phyloP scores from a whole-genome alignment of 2,113 vertebrate genomes.

The Progne subis region DNA sequence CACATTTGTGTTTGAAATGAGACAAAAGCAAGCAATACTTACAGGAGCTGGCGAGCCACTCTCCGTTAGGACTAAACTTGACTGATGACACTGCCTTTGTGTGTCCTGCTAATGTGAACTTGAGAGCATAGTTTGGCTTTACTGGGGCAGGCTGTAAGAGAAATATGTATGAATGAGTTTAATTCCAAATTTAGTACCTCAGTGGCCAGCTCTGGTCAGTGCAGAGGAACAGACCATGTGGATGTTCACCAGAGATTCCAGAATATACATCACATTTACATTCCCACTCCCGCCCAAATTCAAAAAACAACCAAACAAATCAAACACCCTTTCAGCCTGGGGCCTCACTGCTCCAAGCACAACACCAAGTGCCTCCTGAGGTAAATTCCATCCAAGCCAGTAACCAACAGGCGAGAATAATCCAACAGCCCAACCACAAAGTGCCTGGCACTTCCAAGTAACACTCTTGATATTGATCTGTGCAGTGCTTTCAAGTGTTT shows the following conservation, averaged over 20 bases:
- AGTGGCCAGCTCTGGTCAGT: neutral
- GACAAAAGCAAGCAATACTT: conserved; percentile 63
- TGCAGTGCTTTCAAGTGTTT: neutral
- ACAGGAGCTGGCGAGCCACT: conserved; percentile 99
- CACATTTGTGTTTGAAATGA: neutral
- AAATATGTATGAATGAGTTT: fast-evolving
- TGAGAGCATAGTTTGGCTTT: conserved; percentile 97
- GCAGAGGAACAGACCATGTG: neutral
- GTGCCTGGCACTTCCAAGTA: neutral
- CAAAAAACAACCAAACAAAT: neutral
- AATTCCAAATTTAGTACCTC: neutral
- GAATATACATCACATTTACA: neutral
- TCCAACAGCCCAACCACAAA: neutral
- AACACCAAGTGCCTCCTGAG: neutral
- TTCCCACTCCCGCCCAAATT: neutral
- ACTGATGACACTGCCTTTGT: conserved; percentile 98
- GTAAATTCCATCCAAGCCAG: neutral
- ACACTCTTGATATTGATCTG: neutral
- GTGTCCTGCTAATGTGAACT: conserved; percentile 96
- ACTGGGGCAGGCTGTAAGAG: conserved; percentile 87
- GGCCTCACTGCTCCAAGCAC: neutral
- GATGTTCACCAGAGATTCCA: neutral
- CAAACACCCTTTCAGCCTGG: neutral
- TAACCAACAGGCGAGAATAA: neutral
- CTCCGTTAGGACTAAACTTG: conserved; percentile 97